Conservation (phyloP, 2,797 vertebrate species). For the Coregonus sp. region DNA sequence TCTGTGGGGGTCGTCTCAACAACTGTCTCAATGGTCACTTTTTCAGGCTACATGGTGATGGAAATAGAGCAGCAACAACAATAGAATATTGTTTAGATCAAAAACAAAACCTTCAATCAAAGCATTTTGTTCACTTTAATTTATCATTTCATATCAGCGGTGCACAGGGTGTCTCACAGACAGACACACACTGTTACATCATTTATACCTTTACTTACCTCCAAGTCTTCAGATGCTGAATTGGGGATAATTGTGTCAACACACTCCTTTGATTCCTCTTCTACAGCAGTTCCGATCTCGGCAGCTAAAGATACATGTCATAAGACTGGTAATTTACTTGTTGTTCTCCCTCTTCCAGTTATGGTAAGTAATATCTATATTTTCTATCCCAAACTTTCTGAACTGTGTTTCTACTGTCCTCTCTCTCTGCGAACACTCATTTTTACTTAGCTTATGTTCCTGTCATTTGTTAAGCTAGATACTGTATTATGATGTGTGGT, state of each 20-base stretch:
- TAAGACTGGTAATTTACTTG: neutral
- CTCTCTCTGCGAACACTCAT: neutral
- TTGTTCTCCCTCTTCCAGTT: neutral
- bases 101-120: neutral
- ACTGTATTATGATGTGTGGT: neutral
- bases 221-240: neutral
- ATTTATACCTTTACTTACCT: neutral
- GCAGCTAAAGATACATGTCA: slow-evolving; percentile 21
- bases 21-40: neutral
- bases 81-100: neutral
- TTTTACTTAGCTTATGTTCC: neutral
- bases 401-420: neutral
- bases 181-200: neutral
- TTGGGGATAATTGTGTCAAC: neutral
- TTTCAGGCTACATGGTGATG: neutral
- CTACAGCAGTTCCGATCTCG: neutral
- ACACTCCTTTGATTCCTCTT: neutral
- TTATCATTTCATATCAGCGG: neutral
- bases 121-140: neutral
- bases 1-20: neutral
- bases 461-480: neutral
- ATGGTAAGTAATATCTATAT: too few species aligned
- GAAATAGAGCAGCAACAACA: neutral
- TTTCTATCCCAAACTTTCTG: too few species aligned
- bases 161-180: neutral